Conservation (phyloP, 2,797 vertebrate genomes). For the Syngnathus acus region DNA sequence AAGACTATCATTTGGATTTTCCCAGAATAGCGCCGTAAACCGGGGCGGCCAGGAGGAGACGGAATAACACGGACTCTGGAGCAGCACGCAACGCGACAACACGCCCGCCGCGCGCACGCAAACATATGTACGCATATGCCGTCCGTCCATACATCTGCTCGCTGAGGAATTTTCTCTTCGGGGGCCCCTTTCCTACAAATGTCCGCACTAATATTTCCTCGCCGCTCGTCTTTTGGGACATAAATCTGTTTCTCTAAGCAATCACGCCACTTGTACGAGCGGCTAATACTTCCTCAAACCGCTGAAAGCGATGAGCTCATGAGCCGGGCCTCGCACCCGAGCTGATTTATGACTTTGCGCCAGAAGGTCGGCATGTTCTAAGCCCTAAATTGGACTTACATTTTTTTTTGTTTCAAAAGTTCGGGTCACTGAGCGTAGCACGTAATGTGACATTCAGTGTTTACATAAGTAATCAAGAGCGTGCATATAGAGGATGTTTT, state of each 20-base stretch:
- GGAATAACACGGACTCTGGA: constrained; percentile 69
- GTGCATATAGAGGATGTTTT: not conserved
- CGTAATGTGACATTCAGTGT: not conserved
- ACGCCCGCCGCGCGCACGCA: constrained; percentile 37
- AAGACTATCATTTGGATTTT: constrained; percentile 79
- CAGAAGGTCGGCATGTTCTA: not conserved
- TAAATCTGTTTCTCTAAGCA: constrained; percentile 27
- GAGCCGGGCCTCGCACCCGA: constrained; percentile 35
- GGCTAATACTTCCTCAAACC: constrained; percentile 43
- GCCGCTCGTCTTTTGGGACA: constrained; percentile 14
- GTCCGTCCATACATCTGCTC: not conserved
- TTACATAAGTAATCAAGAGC: not conserved
- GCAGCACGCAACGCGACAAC: constrained; percentile 71
- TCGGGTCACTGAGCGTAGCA: not conserved
- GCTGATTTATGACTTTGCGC: constrained; percentile 45
- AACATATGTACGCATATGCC: not conserved
- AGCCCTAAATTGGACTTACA: no score
- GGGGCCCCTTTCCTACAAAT: not conserved
- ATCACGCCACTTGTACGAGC: constrained; percentile 22
- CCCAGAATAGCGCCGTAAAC: constrained; percentile 75
- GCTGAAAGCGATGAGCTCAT: constrained; percentile 59
- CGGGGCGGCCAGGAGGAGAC: constrained; percentile 64
- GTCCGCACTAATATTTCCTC: not conserved
- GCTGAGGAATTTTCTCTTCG: not conserved
- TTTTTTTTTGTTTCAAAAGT: no score